A percentile compares a stretch with the other conserved stretches of the same genome.
Conservation (phyloP, 2,113 vertebrate genomes). For the Carassius auratus region DNA sequence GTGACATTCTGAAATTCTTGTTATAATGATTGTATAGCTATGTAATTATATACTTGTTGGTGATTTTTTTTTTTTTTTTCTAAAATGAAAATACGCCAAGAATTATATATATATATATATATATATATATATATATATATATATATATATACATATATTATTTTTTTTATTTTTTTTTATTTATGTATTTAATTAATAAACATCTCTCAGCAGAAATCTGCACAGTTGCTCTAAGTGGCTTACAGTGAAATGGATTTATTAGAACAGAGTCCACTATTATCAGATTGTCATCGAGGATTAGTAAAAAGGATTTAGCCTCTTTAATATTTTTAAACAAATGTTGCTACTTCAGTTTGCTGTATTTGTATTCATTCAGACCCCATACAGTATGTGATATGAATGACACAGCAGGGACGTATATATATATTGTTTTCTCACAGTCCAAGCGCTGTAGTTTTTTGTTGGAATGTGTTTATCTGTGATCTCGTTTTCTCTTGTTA, state of each 20-base stretch:
- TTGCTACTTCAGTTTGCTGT: background rate
- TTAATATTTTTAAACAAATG: slow-evolving; percentile 8
- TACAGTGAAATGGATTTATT: background rate
- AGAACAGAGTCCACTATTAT: slow-evolving; percentile 16
- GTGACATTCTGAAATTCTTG: too few species aligned
- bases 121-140: too few species aligned
- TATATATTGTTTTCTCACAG: slow-evolving; percentile 2
- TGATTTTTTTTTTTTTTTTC: too few species aligned
- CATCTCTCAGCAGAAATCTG: background rate
- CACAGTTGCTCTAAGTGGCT: background rate
- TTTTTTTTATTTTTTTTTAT: too few species aligned
- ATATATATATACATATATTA: too few species aligned
- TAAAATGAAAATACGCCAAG: too few species aligned
- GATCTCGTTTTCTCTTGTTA: background rate
- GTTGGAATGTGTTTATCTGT: background rate
- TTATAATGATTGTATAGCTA: too few species aligned
- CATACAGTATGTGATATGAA: background rate
- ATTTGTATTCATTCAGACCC: background rate
- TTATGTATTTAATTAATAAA: too few species aligned
- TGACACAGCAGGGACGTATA: background rate
- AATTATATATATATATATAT: too few species aligned
- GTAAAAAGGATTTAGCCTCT: slow-evolving; percentile 27
- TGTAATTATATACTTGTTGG: too few species aligned
- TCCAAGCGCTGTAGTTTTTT: slow-evolving; percentile 8
- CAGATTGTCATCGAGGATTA: slow-evolving; percentile 20